Evolutionary conservation across 1,140 invertebrate species (phyloP), one percentile per base, ranked within the genome.

Genomic region (Drosophila trapezifrons): DNA sequence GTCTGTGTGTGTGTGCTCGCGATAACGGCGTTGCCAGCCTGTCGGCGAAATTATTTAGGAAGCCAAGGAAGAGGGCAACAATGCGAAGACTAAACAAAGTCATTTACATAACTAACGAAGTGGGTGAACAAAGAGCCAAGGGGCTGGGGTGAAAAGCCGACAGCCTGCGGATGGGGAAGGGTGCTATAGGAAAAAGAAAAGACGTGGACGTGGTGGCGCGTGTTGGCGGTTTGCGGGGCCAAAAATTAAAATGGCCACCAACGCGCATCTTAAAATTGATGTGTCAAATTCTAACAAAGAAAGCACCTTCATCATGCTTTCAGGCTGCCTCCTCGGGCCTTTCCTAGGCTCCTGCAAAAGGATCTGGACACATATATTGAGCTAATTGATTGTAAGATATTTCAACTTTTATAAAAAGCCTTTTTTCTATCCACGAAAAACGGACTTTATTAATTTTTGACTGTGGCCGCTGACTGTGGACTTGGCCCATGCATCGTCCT

Each of bases 101-200:
- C 80, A 89, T 89, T 89, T 89, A 89, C 84, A 78, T 89, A 80
- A 78, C 77, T 89, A 89, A 89, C 80, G 84, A 89, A 89, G 80
- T 89, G 74, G 78, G 69, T 89, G 84, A 80, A 73, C 83, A 89
- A 74, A 73, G 65, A 52, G 4, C 40, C 9, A 42, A 43, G 38
- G 29, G 45, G 17, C 13, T 1, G 42, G 32, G 42, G 65, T 37
- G 27, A 32, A 54, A 67, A 57, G 32, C 35, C 17, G 22, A 65
- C 29, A 29, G 35, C 6, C 29, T 4, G 4, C 37, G 18, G 22
- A 10, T 27, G 29, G 40, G 9, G 17, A 17, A 10, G 40, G 22
- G 37, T 7, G 20, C 20, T 18, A 5, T 15, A 37, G 22, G 22
- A 55, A 49, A 25, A 18, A 22, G 17, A 46, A 70, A 43, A 49